Percentiles rank a stretch among this genome's conserved stretches.
phyloP scores from a whole-genome alignment of 2,888 invertebrate species.

The Eustalomyia histrio region DNA sequence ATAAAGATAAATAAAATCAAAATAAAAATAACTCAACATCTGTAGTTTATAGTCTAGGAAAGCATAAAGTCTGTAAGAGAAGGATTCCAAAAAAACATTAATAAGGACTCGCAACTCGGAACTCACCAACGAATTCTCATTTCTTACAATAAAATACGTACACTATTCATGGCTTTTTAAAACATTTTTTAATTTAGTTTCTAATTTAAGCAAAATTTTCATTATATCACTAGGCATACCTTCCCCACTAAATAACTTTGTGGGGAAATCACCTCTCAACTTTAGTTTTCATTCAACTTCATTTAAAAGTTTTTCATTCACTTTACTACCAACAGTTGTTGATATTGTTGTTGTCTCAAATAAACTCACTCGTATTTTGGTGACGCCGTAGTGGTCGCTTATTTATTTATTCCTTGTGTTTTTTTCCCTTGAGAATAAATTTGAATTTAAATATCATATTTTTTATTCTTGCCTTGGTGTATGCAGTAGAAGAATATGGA shows the following conservation, averaged over 20 bases:
- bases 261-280: conserved; percentile 43
- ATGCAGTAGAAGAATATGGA: conserved; percentile 8
- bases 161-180: no score
- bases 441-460: conserved; percentile 46
- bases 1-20: not conserved
- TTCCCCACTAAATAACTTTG: conserved; percentile 7
- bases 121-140: no score
- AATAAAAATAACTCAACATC: not conserved
- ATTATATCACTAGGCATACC: not conserved
- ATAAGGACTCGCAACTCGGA: no score
- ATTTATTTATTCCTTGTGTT: conserved; percentile 17
- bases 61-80: not conserved
- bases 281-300: conserved; percentile 30
- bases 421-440: conserved; percentile 54
- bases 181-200: no score
- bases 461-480: conserved; percentile 9
- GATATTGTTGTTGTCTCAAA: conserved; percentile 22
- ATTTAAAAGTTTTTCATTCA: conserved; percentile 45
- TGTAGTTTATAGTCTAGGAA: not conserved
- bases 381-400: conserved; percentile 46
- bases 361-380: conserved; percentile 11
- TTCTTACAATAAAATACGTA: no score
- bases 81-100: no score
- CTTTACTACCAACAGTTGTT: conserved; percentile 26
- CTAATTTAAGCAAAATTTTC: no score